A percentile compares a stretch with the other conserved stretches of the same genome.
phyloP scores from a whole-genome alignment of 2,888 invertebrate species.

The Dicyrtomina minuta region DNA sequence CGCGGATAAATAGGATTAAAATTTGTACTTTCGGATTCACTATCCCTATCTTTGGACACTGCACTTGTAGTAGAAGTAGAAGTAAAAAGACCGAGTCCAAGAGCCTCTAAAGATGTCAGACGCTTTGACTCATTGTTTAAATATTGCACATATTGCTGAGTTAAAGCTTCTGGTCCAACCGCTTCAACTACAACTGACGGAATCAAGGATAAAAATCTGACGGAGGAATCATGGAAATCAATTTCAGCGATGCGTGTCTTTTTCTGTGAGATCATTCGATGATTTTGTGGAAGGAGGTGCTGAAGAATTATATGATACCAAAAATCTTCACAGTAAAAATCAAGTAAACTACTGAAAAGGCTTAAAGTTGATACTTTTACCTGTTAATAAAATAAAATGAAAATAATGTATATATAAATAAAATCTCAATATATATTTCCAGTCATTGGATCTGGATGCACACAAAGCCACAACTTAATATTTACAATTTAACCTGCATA shows the following conservation, averaged over 20 bases:
- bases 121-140: constrained; percentile 42
- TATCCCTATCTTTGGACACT: not conserved
- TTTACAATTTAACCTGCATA: too few relatives aligned
- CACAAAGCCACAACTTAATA: too few relatives aligned
- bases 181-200: constrained; percentile 42
- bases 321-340: constrained; percentile 51
- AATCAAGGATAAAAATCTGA: constrained; percentile 46
- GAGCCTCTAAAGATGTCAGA: constrained; percentile 15
- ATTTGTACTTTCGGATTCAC: constrained; percentile 12
- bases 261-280: constrained; percentile 48
- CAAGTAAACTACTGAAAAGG: constrained; percentile 46
- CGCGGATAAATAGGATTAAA: constrained; percentile 42
- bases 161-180: constrained; percentile 43
- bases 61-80: constrained; percentile 14
- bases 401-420: too few relatives aligned
- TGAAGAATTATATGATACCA: constrained; percentile 49
- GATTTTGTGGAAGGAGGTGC: constrained; percentile 47
- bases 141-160: constrained; percentile 45
- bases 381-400: constrained; percentile 36
- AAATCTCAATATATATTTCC: too few relatives aligned
- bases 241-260: constrained; percentile 39
- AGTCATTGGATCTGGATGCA: too few relatives aligned
- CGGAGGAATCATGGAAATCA: constrained; percentile 48
- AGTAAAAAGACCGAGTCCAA: constrained; percentile 19
- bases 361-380: constrained; percentile 50